Evolutionary conservation across 1,140 invertebrate species (phyloP).

Genomic region (Pachyrhynchus sulphureomaculatus): DNA sequence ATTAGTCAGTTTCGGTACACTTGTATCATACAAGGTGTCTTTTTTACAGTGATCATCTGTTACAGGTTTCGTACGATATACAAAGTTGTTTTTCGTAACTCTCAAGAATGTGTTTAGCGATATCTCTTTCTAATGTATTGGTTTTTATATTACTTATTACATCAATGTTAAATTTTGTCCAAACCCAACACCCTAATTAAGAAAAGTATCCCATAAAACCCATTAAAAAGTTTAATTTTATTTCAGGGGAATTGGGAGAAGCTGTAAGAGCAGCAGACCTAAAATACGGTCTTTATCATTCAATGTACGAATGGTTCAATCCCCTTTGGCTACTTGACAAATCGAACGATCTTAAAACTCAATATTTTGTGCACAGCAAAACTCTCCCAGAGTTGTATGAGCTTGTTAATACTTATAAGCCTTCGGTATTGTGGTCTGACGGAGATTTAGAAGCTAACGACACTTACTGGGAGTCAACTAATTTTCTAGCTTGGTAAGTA

Average conservation of each 20-base stretch:
- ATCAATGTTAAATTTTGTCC: too few species aligned
- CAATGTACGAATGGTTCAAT: slow-evolving; percentile 90
- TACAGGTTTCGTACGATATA: too few species aligned
- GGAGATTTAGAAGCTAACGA: slow-evolving; percentile 84
- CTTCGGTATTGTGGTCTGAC: slow-evolving; percentile 92
- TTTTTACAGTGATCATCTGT: too few species aligned
- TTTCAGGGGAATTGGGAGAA: slow-evolving; percentile 67
- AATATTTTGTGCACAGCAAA: slow-evolving; percentile 68
- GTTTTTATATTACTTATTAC: too few species aligned
- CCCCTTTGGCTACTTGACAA: slow-evolving; percentile 80
- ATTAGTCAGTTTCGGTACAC: too few species aligned
- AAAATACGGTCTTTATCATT: slow-evolving; percentile 87
- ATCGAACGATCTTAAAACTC: slow-evolving; percentile 63
- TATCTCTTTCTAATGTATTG: too few species aligned
- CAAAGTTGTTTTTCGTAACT: too few species aligned
- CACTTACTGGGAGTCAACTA: slow-evolving; percentile 78
- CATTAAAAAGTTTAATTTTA: too few species aligned
- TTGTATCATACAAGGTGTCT: too few species aligned
- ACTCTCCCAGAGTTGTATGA: slow-evolving; percentile 74
- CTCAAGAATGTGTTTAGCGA: too few species aligned
- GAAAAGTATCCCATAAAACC: too few species aligned
- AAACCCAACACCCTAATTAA: too few species aligned
- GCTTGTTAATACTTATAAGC: slow-evolving; percentile 75
- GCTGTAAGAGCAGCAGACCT: slow-evolving; percentile 68
- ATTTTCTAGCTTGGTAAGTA: slow-evolving; percentile 77